Percentiles rank a stretch among this genome's conserved stretches.
These are phyloP conservation scores for Oreochromis spilurus DNA, from an alignment of 2,113 vertebrate genomes.

Conservation along the genomic window DNA sequence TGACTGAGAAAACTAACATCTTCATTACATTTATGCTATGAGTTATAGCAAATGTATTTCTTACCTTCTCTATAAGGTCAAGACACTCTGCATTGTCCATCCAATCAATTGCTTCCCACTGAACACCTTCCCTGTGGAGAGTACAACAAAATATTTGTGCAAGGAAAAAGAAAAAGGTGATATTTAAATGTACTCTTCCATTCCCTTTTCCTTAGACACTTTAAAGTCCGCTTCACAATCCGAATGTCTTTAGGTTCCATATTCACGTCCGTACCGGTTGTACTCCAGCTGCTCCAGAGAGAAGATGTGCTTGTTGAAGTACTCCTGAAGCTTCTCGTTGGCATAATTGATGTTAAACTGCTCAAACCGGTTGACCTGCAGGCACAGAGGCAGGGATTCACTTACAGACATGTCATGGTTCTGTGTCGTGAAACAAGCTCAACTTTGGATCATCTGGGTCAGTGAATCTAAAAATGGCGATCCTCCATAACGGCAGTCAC, in stretches of 20 bases:
- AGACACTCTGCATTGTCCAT: constrained; percentile 94
- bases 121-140: constrained; percentile 82
- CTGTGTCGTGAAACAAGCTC: not conserved
- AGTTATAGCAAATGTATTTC: not conserved
- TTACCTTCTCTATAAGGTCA: constrained; percentile 90
- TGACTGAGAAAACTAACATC: not conserved
- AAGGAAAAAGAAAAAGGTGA: not conserved
- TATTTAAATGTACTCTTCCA: not conserved
- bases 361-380: constrained; percentile 89
- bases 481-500: not conserved
- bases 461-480: not conserved
- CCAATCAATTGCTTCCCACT: constrained; percentile 93
- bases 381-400: not conserved
- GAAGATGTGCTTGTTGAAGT: constrained; percentile 95
- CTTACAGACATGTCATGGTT: not conserved
- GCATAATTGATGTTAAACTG: constrained; percentile 95
- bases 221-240: not conserved
- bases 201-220: not conserved
- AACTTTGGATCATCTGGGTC: not conserved
- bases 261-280: constrained; percentile 72
- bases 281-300: constrained; percentile 92
- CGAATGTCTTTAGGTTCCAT: not conserved
- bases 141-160: not conserved
- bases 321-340: constrained; percentile 91
- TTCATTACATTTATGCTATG: not conserved